Evolutionary conservation across 2,888 invertebrate genomes (phyloP).

Genomic region (Hyles lineata): DNA sequence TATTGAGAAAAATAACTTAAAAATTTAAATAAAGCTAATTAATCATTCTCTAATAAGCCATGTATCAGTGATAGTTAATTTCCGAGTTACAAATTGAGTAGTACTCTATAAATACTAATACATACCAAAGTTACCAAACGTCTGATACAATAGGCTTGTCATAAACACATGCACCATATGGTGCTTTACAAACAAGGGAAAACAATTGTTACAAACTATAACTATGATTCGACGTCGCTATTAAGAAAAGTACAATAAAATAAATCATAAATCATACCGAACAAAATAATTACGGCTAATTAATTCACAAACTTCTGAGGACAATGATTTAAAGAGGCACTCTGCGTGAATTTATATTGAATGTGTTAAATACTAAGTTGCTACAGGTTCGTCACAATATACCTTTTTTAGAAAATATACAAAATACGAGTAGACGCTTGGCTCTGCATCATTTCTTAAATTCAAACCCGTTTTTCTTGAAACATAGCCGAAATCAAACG

Average conservation of each 20-base stretch:
- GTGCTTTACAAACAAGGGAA: conserved; percentile 52
- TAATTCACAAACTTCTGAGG: conserved; percentile 72
- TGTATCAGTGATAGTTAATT: conserved; percentile 69
- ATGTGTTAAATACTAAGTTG: conserved; percentile 68
- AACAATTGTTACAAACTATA: conserved; percentile 73
- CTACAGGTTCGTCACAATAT: conserved; percentile 60
- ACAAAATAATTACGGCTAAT: conserved; percentile 79
- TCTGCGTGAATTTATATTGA: conserved; percentile 79
- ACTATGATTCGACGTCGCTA: conserved; percentile 78
- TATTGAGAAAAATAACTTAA: conserved; percentile 78
- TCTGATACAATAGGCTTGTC: conserved; percentile 65
- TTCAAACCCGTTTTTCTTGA: conserved; percentile 29
- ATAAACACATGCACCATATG: conserved; percentile 34
- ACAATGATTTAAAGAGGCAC: conserved; percentile 81
- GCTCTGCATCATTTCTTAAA: conserved; percentile 11
- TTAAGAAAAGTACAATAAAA: conserved; percentile 68
- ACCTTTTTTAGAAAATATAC: conserved; percentile 66
- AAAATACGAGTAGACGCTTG: conserved; percentile 61
- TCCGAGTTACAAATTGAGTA: conserved; percentile 47
- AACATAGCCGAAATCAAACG: conserved; percentile 28
- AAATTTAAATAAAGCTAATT: conserved; percentile 80
- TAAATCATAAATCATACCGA: conserved; percentile 63
- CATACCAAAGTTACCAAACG: conserved; percentile 46
- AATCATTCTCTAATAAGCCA: conserved; percentile 70
- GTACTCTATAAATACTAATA: conserved; percentile 52